phyloP scores from a whole-genome alignment of 2,113 vertebrate species.

The Isichthys henryi region DNA sequence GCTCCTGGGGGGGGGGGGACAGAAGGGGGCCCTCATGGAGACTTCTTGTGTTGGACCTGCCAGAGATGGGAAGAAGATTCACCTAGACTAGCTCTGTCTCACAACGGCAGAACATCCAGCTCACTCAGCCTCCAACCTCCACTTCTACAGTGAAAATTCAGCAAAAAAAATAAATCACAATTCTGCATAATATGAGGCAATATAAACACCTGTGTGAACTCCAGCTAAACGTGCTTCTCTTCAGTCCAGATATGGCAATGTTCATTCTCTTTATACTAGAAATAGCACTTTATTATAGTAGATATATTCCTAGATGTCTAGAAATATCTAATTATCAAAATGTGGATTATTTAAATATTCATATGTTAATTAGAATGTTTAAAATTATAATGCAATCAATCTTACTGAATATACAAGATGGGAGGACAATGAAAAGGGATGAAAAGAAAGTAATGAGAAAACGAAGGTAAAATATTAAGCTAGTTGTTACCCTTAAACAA shows the following conservation, averaged over 20 bases:
- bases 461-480: background rate
- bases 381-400: slow-evolving; percentile 21
- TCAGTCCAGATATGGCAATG: background rate
- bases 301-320: slow-evolving; percentile 5
- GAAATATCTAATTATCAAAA: slow-evolving; percentile 10
- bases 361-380: slow-evolving; percentile 14
- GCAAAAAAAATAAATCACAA: background rate
- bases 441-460: slow-evolving; percentile 6
- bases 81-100: background rate
- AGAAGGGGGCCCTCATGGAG: background rate
- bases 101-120: background rate
- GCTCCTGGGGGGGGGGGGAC: slow-evolving; percentile 22
- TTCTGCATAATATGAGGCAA: background rate
- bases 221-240: background rate
- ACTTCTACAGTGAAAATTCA: background rate
- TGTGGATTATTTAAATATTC: slow-evolving; percentile 8
- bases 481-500: background rate
- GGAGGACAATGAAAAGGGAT: background rate
- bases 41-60: slow-evolving; percentile 10
- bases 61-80: slow-evolving; percentile 16
- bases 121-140: background rate
- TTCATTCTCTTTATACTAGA: background rate
- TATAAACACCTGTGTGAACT: slow-evolving; percentile 1
- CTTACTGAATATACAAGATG: slow-evolving; percentile 10
- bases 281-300: background rate